Percentiles rank a stretch among this genome's conserved stretches.
phyloP scores from a whole-genome alignment of 2,797 vertebrate genomes.

The Florisuga fusca region DNA sequence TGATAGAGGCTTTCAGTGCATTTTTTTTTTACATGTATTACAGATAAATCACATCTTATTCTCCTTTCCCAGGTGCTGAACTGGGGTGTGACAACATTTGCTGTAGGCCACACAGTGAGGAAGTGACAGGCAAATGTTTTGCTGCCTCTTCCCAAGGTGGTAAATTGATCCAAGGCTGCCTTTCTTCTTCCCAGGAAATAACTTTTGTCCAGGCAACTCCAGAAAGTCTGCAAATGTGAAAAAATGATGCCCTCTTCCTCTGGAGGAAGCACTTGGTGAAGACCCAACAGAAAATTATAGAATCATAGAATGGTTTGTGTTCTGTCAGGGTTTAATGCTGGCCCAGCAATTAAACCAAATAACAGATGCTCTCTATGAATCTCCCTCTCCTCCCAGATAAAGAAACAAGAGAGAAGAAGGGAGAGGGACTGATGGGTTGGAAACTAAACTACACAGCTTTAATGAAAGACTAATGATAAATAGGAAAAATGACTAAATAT shows the following conservation, averaged over 20 bases:
- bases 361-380: too few species aligned
- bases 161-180: not conserved
- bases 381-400: too few species aligned
- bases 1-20: not conserved
- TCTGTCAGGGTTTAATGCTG: too few species aligned
- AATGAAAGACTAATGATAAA: too few species aligned
- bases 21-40: not conserved
- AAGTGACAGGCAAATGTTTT: not conserved
- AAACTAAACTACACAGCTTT: too few species aligned
- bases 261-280: not conserved
- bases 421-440: too few species aligned
- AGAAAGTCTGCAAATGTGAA: not conserved
- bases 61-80: not conserved
- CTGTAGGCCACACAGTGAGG: not conserved
- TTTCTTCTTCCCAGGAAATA: not conserved
- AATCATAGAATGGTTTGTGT: too few species aligned
- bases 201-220: not conserved
- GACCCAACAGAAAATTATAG: not conserved
- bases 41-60: not conserved
- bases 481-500: too few species aligned
- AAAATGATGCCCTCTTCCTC: not conserved
- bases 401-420: too few species aligned
- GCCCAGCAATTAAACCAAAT: too few species aligned
- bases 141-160: not conserved
- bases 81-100: not conserved